A percentile compares a stretch with the other conserved stretches of the same genome.
These are phyloP conservation scores for Gymnoscelis rufifasciata DNA, from an alignment of 2,888 invertebrate genomes.

Conservation along the genomic window DNA sequence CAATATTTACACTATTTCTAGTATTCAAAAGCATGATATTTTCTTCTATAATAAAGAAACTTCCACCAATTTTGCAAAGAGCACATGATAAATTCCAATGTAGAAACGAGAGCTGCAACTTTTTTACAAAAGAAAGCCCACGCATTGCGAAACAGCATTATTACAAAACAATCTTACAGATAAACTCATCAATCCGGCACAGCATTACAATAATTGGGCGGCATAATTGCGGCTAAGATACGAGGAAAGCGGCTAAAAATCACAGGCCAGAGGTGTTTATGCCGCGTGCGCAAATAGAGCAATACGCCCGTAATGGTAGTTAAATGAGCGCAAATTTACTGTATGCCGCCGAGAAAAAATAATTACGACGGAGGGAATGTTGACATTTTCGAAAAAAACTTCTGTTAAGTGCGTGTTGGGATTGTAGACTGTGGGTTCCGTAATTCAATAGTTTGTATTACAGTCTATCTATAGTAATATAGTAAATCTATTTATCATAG, in stretches of 20 bases:
- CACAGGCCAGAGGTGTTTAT: conserved; percentile 32
- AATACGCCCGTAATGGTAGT: conserved; percentile 44
- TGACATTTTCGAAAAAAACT: conserved; percentile 17
- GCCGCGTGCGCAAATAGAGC: conserved; percentile 34
- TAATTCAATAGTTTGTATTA: too few relatives aligned
- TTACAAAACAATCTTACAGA: conserved; percentile 26
- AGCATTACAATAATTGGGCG: conserved; percentile 27
- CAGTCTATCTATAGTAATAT: too few relatives aligned
- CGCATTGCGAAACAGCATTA: conserved; percentile 18
- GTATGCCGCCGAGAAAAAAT: conserved; percentile 33
- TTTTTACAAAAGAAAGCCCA: conserved; percentile 16
- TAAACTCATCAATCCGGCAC: conserved; percentile 30
- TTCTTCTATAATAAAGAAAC: too few relatives aligned
- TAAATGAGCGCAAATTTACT: conserved; percentile 54
- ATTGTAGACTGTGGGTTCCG: too few relatives aligned
- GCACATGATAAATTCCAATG: too few relatives aligned
- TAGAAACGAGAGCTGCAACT: too few relatives aligned
- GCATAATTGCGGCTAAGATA: conserved; percentile 35
- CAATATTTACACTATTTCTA: too few relatives aligned
- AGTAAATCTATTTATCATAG: too few relatives aligned
- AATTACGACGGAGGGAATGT: conserved; percentile 17
- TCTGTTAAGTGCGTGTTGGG: too few relatives aligned
- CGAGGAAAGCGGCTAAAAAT: conserved; percentile 35
- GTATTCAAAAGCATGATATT: too few relatives aligned
- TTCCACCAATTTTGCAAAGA: too few relatives aligned